Percentiles rank a stretch among this genome's conserved stretches.
Conservation (phyloP, 2,113 vertebrate genomes). For the Odontophorus gujanensis region DNA sequence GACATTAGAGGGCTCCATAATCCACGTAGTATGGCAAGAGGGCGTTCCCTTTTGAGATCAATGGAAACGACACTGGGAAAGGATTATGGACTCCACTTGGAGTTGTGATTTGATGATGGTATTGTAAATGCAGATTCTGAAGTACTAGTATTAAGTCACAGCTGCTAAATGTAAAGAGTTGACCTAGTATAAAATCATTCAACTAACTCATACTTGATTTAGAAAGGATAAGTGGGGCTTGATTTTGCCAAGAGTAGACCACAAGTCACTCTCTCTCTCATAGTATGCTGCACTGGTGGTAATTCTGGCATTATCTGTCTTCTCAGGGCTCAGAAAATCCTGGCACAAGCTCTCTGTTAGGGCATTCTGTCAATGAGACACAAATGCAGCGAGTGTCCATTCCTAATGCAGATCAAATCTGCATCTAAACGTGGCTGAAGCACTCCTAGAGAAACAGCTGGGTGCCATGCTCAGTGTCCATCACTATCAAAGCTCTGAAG, state of each 20-base stretch:
- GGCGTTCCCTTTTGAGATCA: slow-evolving; percentile 21
- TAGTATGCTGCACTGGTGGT: not conserved
- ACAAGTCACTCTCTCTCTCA: not conserved
- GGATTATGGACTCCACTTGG: not conserved
- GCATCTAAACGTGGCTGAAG: not conserved
- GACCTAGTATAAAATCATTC: not conserved
- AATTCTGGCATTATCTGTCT: not conserved
- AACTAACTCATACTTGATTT: not conserved
- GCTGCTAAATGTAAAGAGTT: not conserved
- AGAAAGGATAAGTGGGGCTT: not conserved
- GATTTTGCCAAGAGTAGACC: not conserved
- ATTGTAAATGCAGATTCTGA: not conserved
- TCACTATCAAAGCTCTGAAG: not conserved
- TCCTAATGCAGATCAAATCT: not conserved
- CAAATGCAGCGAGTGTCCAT: not conserved
- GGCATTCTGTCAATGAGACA: not conserved
- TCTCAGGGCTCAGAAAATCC: not conserved
- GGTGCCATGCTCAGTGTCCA: fast-evolving
- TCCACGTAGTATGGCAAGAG: slow-evolving; percentile 30
- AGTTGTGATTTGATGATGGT: not conserved
- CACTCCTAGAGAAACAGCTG: not conserved
- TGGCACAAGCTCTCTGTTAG: not conserved
- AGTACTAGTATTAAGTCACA: not conserved
- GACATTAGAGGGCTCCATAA: slow-evolving; percentile 73
- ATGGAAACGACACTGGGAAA: not conserved